Base-by-base conservation (phyloP, 2,888 invertebrate genomes). In the Lithophane ornitopus region DNA sequence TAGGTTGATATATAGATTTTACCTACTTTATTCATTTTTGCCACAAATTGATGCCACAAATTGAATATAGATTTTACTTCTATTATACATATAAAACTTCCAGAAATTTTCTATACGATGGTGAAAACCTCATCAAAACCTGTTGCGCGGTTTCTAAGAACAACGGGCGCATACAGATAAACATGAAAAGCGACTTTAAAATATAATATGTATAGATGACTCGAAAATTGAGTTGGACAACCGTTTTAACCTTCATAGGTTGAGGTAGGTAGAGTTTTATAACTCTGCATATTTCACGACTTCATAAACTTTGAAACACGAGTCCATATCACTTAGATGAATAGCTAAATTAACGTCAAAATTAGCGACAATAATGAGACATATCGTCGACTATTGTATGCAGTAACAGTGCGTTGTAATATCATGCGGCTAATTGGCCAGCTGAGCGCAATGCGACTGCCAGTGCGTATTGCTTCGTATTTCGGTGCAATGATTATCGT, bases 401-500 rank as follows among this genome's bases (percentile, higher is more conserved):
- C 41, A 59, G 58, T 70, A 66, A 39, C 59, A 58, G 39, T 62
- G 52, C n/a, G 49, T 70, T 46, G 44, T 62, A 67, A 62, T 78
- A 54, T 70, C 52, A 72, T 56, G 54, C 62, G 19, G 70, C 22
- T 84, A 72, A 85, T 85, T 82, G 76, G 34, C 62, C 58, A 81
- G 34, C 46, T 66, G 61, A 58, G 62, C 69, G 81, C 81, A 62
- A 71, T 70, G 76, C 66, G 62, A 49, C 58, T 75, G 66, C 7
- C 34, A 56, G 41, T 34, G 68, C 46, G 63, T 69, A 58, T 34
- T 46, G 68, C 44, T 70, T 0, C n/a, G 28, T 28, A 34, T 1
- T 46, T n/a, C 14, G 9, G 19, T 39, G 39, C 16, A 56, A 39
- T 58, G 59, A 12, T 41, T n/a, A 22, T 54, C 14, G 14, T 58